phyloP scores from a whole-genome alignment of 2,797 vertebrate genomes.

The Galaxias olidus region DNA sequence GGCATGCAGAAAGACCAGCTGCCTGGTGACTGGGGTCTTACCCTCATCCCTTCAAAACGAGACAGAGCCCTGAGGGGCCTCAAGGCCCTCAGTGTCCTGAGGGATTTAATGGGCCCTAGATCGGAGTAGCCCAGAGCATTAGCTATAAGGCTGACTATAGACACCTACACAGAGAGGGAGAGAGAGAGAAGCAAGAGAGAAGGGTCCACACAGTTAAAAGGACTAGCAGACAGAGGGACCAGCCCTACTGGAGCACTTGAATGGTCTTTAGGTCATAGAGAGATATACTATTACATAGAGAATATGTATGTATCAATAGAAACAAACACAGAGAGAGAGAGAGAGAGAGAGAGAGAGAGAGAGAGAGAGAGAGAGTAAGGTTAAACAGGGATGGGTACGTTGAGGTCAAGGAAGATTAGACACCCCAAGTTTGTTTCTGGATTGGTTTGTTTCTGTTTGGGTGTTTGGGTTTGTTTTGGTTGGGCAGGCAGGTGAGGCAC shows the following conservation, averaged over 20 bases:
- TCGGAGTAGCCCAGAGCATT: constrained; percentile 99
- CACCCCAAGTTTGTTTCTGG: constrained; percentile 48
- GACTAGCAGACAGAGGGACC: constrained; percentile 61
- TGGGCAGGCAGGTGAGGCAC: constrained; percentile 70
- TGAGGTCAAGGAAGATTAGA: constrained; percentile 56
- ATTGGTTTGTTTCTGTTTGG: constrained; percentile 40
- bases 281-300: constrained; percentile 64
- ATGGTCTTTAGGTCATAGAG: constrained; percentile 62
- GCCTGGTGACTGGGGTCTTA: constrained; percentile 85
- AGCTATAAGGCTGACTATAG: constrained; percentile 99
- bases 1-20: constrained; percentile 96
- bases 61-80: constrained; percentile 99
- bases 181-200: constrained; percentile 78
- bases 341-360: constrained; percentile 31
- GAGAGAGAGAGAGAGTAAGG: constrained; percentile 36
- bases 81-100: constrained; percentile 99
- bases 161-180: constrained; percentile 98
- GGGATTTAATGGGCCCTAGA: constrained; percentile 99
- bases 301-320: constrained; percentile 60
- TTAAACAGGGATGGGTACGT: constrained; percentile 64
- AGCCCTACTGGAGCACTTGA: constrained; percentile 79
- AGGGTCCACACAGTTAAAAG: constrained; percentile 86
- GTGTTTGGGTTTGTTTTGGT: constrained; percentile 67
- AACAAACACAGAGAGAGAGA: constrained; percentile 45
- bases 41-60: constrained; percentile 99